Conservation (phyloP, 2,888 invertebrate species). For the Tethea ocularis region DNA sequence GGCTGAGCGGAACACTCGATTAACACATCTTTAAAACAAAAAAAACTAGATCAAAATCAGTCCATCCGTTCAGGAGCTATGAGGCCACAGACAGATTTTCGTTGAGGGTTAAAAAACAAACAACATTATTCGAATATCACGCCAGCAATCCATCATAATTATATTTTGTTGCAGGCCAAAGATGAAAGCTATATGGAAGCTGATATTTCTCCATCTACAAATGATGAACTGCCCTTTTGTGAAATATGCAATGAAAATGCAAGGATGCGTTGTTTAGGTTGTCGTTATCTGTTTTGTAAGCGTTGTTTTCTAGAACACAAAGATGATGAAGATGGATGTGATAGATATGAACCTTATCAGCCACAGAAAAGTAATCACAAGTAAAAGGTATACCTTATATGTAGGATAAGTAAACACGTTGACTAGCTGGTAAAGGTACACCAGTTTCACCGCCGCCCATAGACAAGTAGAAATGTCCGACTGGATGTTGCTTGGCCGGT, state of each 20-base stretch:
- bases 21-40: too few relatives aligned
- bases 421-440: not conserved
- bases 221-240: constrained; percentile 90
- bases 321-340: constrained; percentile 85
- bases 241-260: constrained; percentile 94
- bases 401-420: not conserved
- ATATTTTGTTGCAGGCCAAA: constrained; percentile 50
- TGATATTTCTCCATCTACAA: constrained; percentile 41
- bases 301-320: constrained; percentile 89
- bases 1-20: too few relatives aligned
- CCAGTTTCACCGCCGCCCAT: too few relatives aligned
- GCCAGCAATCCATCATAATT: constrained; percentile 1
- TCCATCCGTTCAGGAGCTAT: too few relatives aligned
- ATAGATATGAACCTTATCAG: constrained; percentile 64
- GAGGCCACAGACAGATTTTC: too few relatives aligned
- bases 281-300: constrained; percentile 92
- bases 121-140: not conserved
- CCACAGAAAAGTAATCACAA: constrained; percentile 42
- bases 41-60: too few relatives aligned
- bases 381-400: constrained; percentile 11
- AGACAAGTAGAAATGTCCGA: too few relatives aligned
- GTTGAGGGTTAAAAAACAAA: too few relatives aligned
- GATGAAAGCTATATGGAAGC: constrained; percentile 58
- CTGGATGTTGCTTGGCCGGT: too few relatives aligned
- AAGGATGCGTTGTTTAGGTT: constrained; percentile 88